Base-by-base conservation (phyloP, 2,113 vertebrate species). In the Alouatta palliata region DNA sequence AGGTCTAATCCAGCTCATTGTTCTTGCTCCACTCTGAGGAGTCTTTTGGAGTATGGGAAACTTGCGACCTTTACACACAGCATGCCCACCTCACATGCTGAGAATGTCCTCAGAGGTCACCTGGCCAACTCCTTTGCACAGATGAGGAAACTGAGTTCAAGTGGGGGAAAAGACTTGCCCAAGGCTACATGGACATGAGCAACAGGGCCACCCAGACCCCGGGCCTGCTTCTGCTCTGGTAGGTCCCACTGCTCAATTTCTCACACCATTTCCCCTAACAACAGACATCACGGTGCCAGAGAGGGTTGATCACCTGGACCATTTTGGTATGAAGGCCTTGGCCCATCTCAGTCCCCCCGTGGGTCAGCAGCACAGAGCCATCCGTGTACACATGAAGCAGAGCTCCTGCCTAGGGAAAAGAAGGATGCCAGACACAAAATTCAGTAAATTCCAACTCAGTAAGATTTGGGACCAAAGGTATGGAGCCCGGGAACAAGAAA, bases 241-340 rank as follows among this genome's bases (percentile, higher is more conserved):
- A 77, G 54, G 8, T 19, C 21, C 35, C 4, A 0, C 37, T 0
- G 0, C 47, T 82, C 52, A 32, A 17, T 3, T 6, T 37, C 73
- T 80, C 45, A 45, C 1, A 43, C 35, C 16, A n/a, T 10, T 54
- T 9, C 35, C 54, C 37, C 40, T 70, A 37, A 14, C 35, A 56
- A 8, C 0, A 9, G 73, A n/a, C 8, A 9, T 21, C 80, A 27
- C 0, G 0, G 35, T 47, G 45, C n/a, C 30, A 2, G 20, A 56
- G 16, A 71, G 79, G 21, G 27, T n/a, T 58, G 25, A 91, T 96
- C 98, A 99, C 99, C 99, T 99, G 99, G 70, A 99, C 98, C 99
- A 99, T 99, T 98, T 99, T 99, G 90, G 99, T 99, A 97, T 99
- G 99, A 43, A 99, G 99, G 5, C 99, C 99, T 97, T 99, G 99